Base-by-base conservation (phyloP, 2,888 invertebrate species). In the Cheilosia soror region DNA sequence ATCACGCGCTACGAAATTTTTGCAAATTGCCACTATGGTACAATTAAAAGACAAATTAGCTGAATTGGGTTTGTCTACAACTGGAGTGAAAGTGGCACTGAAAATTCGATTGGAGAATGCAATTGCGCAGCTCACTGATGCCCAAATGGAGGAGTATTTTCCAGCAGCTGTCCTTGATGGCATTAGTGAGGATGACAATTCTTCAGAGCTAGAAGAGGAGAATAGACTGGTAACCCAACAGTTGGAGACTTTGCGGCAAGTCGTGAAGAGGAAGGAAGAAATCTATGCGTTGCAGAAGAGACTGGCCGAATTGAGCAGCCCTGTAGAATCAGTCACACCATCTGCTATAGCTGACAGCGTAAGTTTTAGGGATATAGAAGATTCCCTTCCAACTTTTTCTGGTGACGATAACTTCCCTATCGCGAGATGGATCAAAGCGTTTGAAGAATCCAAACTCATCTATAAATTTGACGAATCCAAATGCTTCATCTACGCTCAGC, bases 201-300 rank as follows among this genome's bases (percentile, higher is more conserved):
- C 20, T 31, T 33, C 68, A 11, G 77, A 77, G 15, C 15, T 37
- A 9, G 62, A 68, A 69, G 47, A 68, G 11, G 76, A 69, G 42
- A 69, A 62, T 29, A 55, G 42, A 6, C n/a, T 44, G 2, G 47
- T 40, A 13, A 47, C 44, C 15, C 55, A 69, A 15, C 62, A 69
- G 13, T 55, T 69, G 25, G 62, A 69, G 6, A 47, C 15, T 6
- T 37, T 77, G 13, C 53, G 69, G 1, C 33, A 69, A 47, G 15
- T 62, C 4, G 69, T 69, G 20, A 62, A 15, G 9, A 55, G 37
- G 31, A 77, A 77, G 15, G 53, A 77, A 13, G 69, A 77, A 40
- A 63, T 77, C 20, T n/a, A 25, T 15, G 4, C 6, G 2, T 37
- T 76, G 4, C 66, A 68, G 15, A 29, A 13, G 11, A 51, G 44